Evolutionary conservation across 2,113 vertebrate genomes (phyloP).

Genomic region (Guaruba guarouba): DNA sequence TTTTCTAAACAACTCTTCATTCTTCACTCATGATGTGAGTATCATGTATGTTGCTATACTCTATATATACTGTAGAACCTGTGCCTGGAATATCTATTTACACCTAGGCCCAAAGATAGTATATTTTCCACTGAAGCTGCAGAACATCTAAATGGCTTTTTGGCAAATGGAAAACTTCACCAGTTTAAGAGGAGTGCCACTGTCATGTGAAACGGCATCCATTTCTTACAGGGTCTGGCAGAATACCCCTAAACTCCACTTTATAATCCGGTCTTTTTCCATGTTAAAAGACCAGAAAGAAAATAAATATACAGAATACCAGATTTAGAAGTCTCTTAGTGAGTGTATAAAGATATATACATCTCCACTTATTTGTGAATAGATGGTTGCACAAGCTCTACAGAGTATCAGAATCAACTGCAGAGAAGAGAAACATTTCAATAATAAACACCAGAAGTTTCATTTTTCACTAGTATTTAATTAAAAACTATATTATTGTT

Average conservation of each 20-base stretch:
- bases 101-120: background rate
- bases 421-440: background rate
- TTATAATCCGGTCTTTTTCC: background rate
- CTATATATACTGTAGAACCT: background rate
- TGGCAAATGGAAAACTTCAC: background rate
- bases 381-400: background rate
- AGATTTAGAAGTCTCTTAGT: background rate
- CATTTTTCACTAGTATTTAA: background rate
- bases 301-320: background rate
- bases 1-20: background rate
- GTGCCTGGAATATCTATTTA: background rate
- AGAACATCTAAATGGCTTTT: background rate
- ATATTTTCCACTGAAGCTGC: background rate
- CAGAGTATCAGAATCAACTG: background rate
- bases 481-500: background rate
- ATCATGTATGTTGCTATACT: background rate
- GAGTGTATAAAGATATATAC: background rate
- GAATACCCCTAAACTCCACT: background rate
- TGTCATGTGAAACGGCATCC: background rate
- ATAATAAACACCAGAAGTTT: constrained; percentile 4
- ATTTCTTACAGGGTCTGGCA: background rate
- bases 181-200: background rate
- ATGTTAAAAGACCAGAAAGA: background rate
- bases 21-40: background rate
- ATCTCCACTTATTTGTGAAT: background rate